Base-by-base conservation (phyloP, 1,140 invertebrate genomes). In the Stegodyphus mimosarum region DNA sequence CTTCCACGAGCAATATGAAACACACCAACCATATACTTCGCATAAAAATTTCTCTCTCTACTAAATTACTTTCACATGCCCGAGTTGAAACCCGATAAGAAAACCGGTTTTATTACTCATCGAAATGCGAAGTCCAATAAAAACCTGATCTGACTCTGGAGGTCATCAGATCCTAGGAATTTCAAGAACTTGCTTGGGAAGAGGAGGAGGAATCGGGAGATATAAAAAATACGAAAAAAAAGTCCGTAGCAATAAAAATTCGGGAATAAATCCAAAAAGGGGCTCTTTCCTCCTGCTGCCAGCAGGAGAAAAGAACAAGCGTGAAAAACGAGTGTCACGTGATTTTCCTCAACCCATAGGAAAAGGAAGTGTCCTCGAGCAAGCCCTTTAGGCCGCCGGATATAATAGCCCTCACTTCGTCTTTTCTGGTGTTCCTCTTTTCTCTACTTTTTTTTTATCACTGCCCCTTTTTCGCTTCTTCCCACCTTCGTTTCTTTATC, bases 241-340 rank as follows among this genome's bases (percentile, higher is more conserved):
- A 81, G n/a, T 60, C 10, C 17, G 60, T 66, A 64, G 18, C 76
- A 81, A 72, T 72, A 81, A 72, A 81, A 81, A 81, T 72, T 81
- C 33, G 69, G 55, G 78, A 81, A 81, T 81, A 81, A 81, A 81
- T 81, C 78, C 78, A 48, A 48, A 74, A 13, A 55, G 60, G 72
- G 48, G 18, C 51, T 33, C 33, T 79, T 49, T 48, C n/a, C 73
- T 55, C 63, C 55, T 77, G 78, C 64, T 78, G 76, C 76, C 76
- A 78, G 18, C 53, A 52, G 49, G 52, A 55, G 69, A 81, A 81
- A 81, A 81, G 78, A 81, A 81, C 78, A 81, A 81, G 78, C 78
- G 78, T 81, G 78, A 81, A 81, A 81, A 81, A 81, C 78, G 78
- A 49, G 78, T 81, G 78, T 81, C 78, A 81, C 78, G 78, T 81